A percentile compares a stretch with the other conserved stretches of the same genome.
These are phyloP conservation scores for Jaculus jaculus DNA, from an alignment of 2,113 vertebrate species.

Conservation along the genomic window DNA sequence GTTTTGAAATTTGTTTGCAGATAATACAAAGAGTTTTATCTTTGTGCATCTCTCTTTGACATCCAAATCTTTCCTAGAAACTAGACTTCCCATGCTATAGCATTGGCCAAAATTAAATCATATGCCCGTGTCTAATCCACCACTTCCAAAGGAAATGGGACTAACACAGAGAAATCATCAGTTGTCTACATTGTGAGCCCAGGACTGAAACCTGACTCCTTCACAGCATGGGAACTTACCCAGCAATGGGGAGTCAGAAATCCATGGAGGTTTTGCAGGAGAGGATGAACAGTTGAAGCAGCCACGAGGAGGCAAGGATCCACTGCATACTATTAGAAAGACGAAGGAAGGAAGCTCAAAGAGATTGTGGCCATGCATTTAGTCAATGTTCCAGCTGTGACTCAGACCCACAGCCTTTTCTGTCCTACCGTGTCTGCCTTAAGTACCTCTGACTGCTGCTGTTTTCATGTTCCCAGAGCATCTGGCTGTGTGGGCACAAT, in stretches of 20 bases:
- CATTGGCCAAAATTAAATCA: slow-evolving; percentile 33
- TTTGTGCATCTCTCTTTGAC: slow-evolving; percentile 28
- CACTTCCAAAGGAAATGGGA: background rate
- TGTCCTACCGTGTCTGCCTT: slow-evolving; percentile 8
- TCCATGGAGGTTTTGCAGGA: background rate
- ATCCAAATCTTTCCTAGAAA: slow-evolving; percentile 24
- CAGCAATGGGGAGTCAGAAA: background rate
- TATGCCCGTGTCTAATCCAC: background rate
- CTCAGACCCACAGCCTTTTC: slow-evolving; percentile 40
- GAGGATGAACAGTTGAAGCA: slow-evolving; percentile 15
- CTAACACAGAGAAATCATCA: background rate
- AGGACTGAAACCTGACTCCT: background rate
- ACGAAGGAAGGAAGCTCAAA: background rate
- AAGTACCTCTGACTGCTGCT: slow-evolving; percentile 28
- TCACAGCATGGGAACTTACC: background rate
- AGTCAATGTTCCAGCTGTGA: slow-evolving; percentile 5
- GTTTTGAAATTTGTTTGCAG: slow-evolving; percentile 38
- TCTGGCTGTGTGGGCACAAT: slow-evolving; percentile 26
- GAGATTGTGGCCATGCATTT: slow-evolving; percentile 16
- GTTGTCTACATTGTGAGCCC: slow-evolving; percentile 5
- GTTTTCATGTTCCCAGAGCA: slow-evolving; percentile 42
- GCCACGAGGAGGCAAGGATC: background rate
- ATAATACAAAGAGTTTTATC: slow-evolving; percentile 18
- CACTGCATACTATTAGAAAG: background rate
- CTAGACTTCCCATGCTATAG: background rate